These are phyloP conservation scores for Camelus bactrianus DNA, from an alignment of 2,113 vertebrate genomes.

Conservation along the genomic window DNA sequence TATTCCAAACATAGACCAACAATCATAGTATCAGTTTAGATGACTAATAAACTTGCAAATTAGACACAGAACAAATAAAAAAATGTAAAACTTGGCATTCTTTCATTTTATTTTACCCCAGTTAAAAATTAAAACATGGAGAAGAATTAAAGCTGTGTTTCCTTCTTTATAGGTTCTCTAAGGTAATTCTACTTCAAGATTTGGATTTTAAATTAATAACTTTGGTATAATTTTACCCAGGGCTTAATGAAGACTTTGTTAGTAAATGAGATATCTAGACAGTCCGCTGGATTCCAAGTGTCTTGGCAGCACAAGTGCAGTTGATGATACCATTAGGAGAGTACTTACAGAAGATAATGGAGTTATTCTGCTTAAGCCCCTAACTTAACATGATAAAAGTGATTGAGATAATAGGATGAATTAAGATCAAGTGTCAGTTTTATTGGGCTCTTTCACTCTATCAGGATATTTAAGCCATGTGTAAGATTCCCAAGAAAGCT, in stretches of 20 bases:
- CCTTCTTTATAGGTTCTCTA: constrained; percentile 14
- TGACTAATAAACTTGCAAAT: constrained; percentile 7
- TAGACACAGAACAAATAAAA: not conserved
- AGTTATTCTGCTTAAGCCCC: constrained; percentile 49
- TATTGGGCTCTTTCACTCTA: constrained; percentile 20
- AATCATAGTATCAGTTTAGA: constrained; percentile 3
- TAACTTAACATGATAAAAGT: constrained; percentile 55
- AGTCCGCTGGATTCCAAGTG: not conserved
- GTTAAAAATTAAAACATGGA: constrained; percentile 43
- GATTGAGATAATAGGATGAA: constrained; percentile 21
- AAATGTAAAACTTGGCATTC: not conserved
- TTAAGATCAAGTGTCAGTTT: constrained; percentile 60
- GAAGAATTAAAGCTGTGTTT: not conserved
- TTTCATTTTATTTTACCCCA: not conserved
- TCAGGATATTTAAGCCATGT: constrained; percentile 43
- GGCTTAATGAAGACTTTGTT: constrained; percentile 43
- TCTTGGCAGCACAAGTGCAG: not conserved
- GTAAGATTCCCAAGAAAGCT: constrained; percentile 37
- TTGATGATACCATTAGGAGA: not conserved
- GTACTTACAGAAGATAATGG: constrained; percentile 20
- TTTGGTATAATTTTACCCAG: constrained; percentile 5
- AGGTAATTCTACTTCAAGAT: constrained; percentile 26
- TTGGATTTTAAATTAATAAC: constrained; percentile 20
- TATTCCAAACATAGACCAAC: not conserved
- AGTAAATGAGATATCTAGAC: not conserved